A percentile compares a stretch with the other conserved stretches of the same genome.
Evolutionary conservation across 2,797 vertebrate genomes (phyloP).

Genomic region (Platyrinchus mystaceus): DNA sequence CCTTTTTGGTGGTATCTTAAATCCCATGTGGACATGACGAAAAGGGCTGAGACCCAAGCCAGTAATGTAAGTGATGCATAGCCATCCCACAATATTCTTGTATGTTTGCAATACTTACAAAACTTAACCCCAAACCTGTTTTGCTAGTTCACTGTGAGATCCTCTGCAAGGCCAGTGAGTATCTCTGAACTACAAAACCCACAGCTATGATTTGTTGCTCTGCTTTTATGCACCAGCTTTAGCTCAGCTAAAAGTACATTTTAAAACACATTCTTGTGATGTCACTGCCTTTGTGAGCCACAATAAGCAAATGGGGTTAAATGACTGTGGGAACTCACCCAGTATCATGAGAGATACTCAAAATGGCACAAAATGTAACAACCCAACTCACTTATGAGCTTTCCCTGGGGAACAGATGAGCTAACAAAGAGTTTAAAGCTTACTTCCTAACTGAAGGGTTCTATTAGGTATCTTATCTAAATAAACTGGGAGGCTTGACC

Average conservation of each 20-base stretch:
- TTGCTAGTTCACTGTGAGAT: neutral
- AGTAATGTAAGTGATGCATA: neutral
- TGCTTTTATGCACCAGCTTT: neutral
- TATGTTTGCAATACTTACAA: neutral
- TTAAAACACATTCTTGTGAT: neutral
- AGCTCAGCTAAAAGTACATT: neutral
- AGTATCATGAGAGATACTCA: neutral
- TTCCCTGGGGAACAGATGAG: neutral
- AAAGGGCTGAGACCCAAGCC: neutral
- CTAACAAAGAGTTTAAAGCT: neutral
- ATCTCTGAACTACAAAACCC: neutral
- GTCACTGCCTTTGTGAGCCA: neutral
- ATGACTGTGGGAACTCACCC: neutral
- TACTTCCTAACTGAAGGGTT: neutral
- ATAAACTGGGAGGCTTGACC: neutral
- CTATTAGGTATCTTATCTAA: neutral
- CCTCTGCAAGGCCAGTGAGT: neutral
- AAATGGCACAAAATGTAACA: neutral
- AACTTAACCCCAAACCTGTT: neutral
- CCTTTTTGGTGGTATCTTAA: neutral
- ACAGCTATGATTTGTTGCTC: neutral
- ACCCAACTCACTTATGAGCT: neutral
- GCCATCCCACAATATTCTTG: neutral
- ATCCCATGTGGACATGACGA: rapidly evolving
- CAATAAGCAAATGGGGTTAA: neutral